Base-by-base conservation (phyloP, 2,888 invertebrate genomes). In the Gryllus longicercus region DNA sequence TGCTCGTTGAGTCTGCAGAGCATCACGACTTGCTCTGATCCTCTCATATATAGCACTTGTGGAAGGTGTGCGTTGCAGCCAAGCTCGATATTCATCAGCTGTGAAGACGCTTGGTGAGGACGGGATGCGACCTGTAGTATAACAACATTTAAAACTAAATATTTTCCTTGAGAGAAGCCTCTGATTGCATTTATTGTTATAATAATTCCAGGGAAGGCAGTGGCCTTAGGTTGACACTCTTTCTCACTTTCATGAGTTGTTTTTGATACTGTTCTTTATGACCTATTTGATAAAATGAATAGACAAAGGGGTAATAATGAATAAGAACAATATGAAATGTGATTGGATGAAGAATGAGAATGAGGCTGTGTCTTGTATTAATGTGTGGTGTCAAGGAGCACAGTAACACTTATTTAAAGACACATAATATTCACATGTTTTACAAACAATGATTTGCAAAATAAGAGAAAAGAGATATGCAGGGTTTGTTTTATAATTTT, bases 41-140 rank as follows among this genome's bases (percentile, higher is more conserved):
- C 95, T 93, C 86, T 97, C 97, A 87, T 96, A 97, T 84, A 97
- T 94, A 75, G 97, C 97, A 83, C 96, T 96, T 81, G 96, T 96
- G 82, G 96, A 96, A 76, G 88, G 88, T 75, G 88, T 87, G 80
- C 86, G 86, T 82, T 95, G 93, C 86, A 97, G 88, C 97, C 97
- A 97, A 84, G 96, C 95, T 83, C 96, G 92, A 87, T 97, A 96
- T 88, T 96, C 96, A 88, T 96, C 96, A 85, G 96, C 94, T 83
- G 95, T 95, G 89, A 96, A 96, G 86, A 95, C 88, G 84, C 87
- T 88, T 50, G 88, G 88, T 77, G 88, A 88, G 78, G 88, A 88
- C 74, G 88, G 88, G 85, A 88, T 87, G 81, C 88, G 87, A 80
- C 88, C 88, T 88, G 84, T 51, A 16, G 25, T 76, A 49, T 49